A percentile compares a stretch with the other conserved stretches of the same genome.
phyloP scores from a whole-genome alignment of 2,113 vertebrate species.

The Ia io region DNA sequence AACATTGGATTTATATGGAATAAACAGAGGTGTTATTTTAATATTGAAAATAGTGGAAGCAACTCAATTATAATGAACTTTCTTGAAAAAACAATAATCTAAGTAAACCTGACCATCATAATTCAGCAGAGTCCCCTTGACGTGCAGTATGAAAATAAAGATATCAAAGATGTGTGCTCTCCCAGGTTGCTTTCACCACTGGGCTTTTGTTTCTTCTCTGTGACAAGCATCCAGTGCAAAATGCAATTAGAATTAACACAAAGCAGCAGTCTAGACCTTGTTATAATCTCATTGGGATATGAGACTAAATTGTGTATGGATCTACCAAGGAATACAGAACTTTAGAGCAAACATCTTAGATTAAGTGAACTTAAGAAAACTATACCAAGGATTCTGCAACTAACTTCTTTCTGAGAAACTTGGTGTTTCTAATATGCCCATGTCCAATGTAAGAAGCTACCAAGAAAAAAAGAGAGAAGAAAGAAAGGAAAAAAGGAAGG shows the following conservation, averaged over 20 bases:
- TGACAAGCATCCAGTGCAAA: not conserved
- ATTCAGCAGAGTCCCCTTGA: not conserved
- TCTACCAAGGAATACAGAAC: not conserved
- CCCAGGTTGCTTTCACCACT: not conserved
- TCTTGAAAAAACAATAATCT: not conserved
- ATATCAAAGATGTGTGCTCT: not conserved
- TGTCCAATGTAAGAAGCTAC: not conserved
- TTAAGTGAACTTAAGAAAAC: not conserved
- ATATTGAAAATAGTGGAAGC: not conserved
- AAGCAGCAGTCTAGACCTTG: not conserved
- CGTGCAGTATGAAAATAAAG: not conserved
- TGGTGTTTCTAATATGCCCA: not conserved
- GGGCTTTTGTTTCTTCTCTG: not conserved
- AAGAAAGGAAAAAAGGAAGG: too few species aligned
- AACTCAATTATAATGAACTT: not conserved
- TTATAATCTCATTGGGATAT: not conserved
- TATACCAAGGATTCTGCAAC: not conserved
- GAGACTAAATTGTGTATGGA: not conserved
- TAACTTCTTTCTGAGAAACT: not conserved
- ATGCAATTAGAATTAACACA: not conserved
- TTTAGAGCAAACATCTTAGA: not conserved
- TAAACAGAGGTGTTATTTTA: not conserved
- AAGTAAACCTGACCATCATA: not conserved
- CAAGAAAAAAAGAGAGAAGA: not conserved
- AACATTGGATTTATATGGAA: not conserved